phyloP scores from a whole-genome alignment of 92 coral and sea anemone genomes.

The Parazoanthus darwini region DNA sequence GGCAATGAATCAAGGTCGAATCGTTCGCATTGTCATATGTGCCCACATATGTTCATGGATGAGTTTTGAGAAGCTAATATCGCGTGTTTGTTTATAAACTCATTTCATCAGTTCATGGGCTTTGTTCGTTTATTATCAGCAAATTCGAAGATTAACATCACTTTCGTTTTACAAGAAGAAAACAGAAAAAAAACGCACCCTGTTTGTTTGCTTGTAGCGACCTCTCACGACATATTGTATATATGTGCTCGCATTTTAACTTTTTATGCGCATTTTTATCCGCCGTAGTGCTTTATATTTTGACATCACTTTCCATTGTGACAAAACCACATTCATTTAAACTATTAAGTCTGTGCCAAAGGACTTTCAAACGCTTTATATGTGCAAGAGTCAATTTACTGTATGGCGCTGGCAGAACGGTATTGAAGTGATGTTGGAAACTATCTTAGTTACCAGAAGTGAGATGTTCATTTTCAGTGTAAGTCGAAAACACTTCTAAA shows the following conservation, averaged over 20 bases:
- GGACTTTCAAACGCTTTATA: no score
- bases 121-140: not conserved
- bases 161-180: not conserved
- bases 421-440: not conserved
- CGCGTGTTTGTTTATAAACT: not conserved
- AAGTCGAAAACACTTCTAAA: not conserved
- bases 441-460: not conserved
- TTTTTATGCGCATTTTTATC: not conserved
- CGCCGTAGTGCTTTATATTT: not conserved
- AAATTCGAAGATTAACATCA: not conserved
- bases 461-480: not conserved
- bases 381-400: not conserved
- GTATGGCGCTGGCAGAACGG: not conserved
- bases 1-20: not conserved
- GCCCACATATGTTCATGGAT: not conserved
- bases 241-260: not conserved
- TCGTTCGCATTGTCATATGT: not conserved
- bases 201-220: not conserved
- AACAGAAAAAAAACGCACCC: not conserved
- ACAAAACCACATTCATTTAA: constrained; percentile 7
- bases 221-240: not conserved
- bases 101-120: not conserved
- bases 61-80: no score
- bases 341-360: not conserved
- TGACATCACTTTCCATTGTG: not conserved